These are phyloP conservation scores for Acrocephalus kingi DNA, from an alignment of 2,113 vertebrate genomes.

Conservation along the genomic window DNA sequence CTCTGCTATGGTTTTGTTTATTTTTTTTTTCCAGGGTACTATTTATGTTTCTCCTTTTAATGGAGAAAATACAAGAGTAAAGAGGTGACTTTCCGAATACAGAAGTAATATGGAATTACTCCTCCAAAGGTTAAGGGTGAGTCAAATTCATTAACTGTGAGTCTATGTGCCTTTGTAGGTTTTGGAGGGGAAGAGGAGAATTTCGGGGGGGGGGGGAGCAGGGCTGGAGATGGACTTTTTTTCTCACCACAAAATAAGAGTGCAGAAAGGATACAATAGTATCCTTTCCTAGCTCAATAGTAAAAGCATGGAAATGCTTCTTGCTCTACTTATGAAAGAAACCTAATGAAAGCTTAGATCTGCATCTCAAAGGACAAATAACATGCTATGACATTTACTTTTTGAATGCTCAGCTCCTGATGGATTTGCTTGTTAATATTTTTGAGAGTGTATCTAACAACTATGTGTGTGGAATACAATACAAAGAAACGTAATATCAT, in stretches of 20 bases:
- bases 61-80: neutral
- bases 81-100: neutral
- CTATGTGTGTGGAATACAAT: neutral
- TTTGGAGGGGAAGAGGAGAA: neutral
- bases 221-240: neutral
- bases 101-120: neutral
- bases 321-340: neutral
- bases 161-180: neutral
- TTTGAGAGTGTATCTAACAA: neutral
- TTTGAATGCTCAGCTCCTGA: neutral
- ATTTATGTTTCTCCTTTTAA: neutral
- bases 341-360: neutral
- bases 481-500: neutral
- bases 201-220: neutral
- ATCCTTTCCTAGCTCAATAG: neutral
- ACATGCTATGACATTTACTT: neutral
- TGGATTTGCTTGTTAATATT: neutral
- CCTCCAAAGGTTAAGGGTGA: neutral
- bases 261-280: neutral
- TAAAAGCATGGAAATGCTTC: neutral
- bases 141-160: neutral
- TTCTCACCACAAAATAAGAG: neutral
- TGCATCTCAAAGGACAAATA: neutral
- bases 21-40: neutral
- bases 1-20: neutral